A percentile compares a stretch with the other conserved stretches of the same genome.
Conservation (phyloP, 2,797 vertebrate species). For the Ptychadena robeensis region DNA sequence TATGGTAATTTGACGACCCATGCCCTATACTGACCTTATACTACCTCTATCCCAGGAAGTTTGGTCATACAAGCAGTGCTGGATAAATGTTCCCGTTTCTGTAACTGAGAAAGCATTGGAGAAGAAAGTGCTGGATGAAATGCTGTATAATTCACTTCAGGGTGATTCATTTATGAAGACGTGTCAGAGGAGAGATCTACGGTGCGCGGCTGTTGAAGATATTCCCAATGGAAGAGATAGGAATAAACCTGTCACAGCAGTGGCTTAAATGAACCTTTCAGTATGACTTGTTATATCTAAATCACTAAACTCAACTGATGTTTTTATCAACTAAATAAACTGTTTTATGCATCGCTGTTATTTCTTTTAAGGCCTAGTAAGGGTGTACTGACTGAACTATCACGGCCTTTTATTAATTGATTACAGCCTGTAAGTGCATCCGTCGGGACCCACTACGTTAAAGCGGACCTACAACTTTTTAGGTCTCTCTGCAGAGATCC, state of each 20-base stretch:
- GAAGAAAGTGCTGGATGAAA: constrained; percentile 34
- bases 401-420: not conserved
- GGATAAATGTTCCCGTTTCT: not conserved
- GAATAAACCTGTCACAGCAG: constrained; percentile 23
- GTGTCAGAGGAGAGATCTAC: constrained; percentile 15
- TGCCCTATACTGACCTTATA: not conserved
- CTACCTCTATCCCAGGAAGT: not conserved
- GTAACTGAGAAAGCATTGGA: not conserved
- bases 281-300: constrained; percentile 14
- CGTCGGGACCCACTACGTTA: no score
- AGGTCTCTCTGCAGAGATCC: no score
- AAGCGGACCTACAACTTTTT: no score
- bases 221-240: constrained; percentile 12
- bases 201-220: not conserved
- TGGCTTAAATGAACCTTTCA: constrained; percentile 14
- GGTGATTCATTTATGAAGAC: constrained; percentile 18
- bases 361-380: not conserved
- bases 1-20: not conserved
- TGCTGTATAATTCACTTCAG: constrained; percentile 21
- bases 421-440: not conserved
- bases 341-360: not conserved
- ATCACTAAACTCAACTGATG: not conserved
- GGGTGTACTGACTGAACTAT: constrained; percentile 7
- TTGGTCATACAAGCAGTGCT: constrained; percentile 3
- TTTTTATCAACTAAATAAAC: constrained; percentile 3